phyloP scores from a whole-genome alignment of 2,797 vertebrate genomes.

The Amazona finschi region DNA sequence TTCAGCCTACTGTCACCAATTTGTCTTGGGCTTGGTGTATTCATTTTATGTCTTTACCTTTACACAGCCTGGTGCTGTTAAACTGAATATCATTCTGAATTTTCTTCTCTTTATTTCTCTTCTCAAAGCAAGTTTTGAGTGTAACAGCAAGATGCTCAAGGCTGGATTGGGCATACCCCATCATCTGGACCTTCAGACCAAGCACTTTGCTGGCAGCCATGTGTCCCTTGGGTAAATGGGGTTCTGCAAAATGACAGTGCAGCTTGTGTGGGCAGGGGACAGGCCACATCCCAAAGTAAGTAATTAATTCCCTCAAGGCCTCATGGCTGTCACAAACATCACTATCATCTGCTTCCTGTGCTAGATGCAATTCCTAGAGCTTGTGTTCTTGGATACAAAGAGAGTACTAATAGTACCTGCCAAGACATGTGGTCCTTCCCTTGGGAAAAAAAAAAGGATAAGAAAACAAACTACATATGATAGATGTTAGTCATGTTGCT shows the following conservation, averaged over 20 bases:
- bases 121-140: rapidly evolving
- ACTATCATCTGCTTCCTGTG: not conserved
- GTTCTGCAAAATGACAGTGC: not conserved
- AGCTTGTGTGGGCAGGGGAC: not conserved
- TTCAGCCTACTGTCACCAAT: not conserved
- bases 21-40: not conserved
- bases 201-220: rapidly evolving
- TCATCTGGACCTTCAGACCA: not conserved
- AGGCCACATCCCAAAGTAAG: not conserved
- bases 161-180: not conserved
- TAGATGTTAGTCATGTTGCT: constrained; percentile 41
- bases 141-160: not conserved
- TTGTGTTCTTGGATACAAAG: not conserved
- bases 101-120: not conserved
- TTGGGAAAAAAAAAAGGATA: not conserved
- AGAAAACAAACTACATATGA: constrained; percentile 37
- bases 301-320: not conserved
- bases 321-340: not conserved
- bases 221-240: not conserved
- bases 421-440: not conserved
- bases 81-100: not conserved
- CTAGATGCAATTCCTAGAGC: constrained; percentile 9
- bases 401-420: not conserved
- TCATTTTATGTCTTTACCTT: not conserved
- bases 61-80: not conserved